Conservation (phyloP, 2,113 vertebrate genomes). For the Corapipo altera region DNA sequence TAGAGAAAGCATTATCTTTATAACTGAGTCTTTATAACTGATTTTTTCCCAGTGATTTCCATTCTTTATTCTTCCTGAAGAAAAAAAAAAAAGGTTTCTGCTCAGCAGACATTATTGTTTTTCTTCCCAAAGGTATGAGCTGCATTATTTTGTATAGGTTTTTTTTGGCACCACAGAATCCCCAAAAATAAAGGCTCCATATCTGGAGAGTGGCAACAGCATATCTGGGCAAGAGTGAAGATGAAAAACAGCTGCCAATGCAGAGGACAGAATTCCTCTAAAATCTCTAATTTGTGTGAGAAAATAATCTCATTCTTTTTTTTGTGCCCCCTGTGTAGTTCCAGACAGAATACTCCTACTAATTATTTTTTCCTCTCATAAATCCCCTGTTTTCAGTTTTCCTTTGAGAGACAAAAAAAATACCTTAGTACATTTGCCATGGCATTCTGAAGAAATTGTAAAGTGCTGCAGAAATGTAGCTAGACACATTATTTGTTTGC, state of each 20-base stretch:
- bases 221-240: neutral
- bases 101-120: neutral
- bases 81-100: neutral
- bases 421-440: neutral
- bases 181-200: neutral
- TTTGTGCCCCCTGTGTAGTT: neutral
- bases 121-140: neutral
- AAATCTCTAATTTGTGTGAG: neutral
- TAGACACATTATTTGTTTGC: neutral
- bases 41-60: neutral
- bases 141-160: neutral
- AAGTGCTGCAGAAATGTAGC: neutral
- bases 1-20: neutral
- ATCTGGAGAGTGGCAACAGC: neutral
- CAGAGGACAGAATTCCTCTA: neutral
- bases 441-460: neutral
- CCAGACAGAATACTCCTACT: neutral
- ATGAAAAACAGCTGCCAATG: neutral
- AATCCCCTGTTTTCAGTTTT: neutral
- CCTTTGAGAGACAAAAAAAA: neutral
- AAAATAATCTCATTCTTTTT: neutral
- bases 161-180: neutral
- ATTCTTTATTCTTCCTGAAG: neutral
- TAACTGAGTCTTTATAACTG: neutral
- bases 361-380: neutral